Conservation (phyloP, 2,888 invertebrate species). For the Hyles lineata region DNA sequence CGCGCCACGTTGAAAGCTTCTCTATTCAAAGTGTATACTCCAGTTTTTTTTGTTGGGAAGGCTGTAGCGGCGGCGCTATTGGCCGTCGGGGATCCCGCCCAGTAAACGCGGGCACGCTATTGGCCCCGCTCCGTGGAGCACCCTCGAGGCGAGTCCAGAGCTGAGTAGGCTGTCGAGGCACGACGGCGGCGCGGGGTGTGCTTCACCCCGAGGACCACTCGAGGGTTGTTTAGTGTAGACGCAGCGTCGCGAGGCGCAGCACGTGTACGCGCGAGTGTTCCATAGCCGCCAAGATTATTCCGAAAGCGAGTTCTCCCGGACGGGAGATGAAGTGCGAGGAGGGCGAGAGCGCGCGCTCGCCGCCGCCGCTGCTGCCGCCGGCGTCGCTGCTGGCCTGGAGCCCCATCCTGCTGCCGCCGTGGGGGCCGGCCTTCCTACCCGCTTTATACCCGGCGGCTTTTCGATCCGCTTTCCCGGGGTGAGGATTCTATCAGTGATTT, state of each 20-base stretch:
- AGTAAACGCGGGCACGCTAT: constrained; percentile 60
- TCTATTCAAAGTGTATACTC: constrained; percentile 84
- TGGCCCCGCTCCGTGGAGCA: constrained; percentile 77
- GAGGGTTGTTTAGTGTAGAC: constrained; percentile 83
- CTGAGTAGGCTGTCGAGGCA: constrained; percentile 84
- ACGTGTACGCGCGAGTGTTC: constrained; percentile 74
- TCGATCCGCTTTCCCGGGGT: constrained; percentile 90
- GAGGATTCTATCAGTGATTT: constrained; percentile 64
- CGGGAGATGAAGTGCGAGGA: constrained; percentile 84
- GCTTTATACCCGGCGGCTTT: constrained; percentile 90
- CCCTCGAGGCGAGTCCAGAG: constrained; percentile 76
- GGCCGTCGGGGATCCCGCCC: constrained; percentile 74
- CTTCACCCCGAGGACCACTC: constrained; percentile 84
- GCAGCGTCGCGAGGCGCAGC: constrained; percentile 81
- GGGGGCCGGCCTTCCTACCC: constrained; percentile 89
- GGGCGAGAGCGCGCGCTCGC: constrained; percentile 73
- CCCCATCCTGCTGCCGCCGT: constrained; percentile 89
- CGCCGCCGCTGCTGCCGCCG: constrained; percentile 80
- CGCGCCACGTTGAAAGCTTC: constrained; percentile 82
- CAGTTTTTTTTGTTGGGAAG: constrained; percentile 80
- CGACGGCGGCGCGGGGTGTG: constrained; percentile 82
- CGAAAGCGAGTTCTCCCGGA: constrained; percentile 80
- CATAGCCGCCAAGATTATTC: constrained; percentile 77
- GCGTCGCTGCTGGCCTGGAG: constrained; percentile 90
- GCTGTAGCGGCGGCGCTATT: constrained; percentile 65